Base-by-base conservation (phyloP, 2,113 vertebrate species). In the Coregonus clupeaformis region DNA sequence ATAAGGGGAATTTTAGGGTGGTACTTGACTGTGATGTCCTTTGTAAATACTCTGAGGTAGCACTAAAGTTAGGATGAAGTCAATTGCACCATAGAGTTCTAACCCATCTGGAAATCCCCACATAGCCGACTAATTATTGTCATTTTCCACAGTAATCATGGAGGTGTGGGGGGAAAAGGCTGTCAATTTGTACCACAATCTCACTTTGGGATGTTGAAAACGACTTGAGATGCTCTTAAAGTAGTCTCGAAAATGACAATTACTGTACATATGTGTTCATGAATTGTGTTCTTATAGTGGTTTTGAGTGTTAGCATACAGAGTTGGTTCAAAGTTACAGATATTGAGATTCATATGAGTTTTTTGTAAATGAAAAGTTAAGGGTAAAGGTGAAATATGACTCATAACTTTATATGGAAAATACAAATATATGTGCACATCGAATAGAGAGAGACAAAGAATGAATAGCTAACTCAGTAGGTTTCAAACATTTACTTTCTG, bases 41-140 rank as follows among this genome's bases (percentile, higher is more conserved):
- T 76, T 72, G 78, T 45, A n/a, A 67, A 66, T 78, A 18, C 76
- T 81, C 84, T 86, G 16, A 52, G 49, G 49, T 52, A 52, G 16
- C 49, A 52, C 36, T 86, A 83, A 73, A 68, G 73, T 25, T 69
- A 70, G 69, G 52, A 60, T 78, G 74, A 67, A 73, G 76, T 85
- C 84, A 88, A 82, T 91, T 80, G 22, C n/a, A 67, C 2, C 29
- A 18, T 22, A 20, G 25, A 18, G 5, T 32, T 1, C 57, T 29
- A 55, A 47, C 32, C 70, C 74, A n/a, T 25, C 70, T 85, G 91
- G 91, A 92, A 92, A 89, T 89, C 82, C 91, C 92, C 91, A 82
- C 83, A 81, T 83, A 87, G 85, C 87, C 81, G 67, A 76, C 84
- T 88, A 83, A 91, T 89, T 60, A 88, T 89, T 85, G 86, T 92